Conservation (phyloP, 2,888 invertebrate species). For the Torymus auratus region DNA sequence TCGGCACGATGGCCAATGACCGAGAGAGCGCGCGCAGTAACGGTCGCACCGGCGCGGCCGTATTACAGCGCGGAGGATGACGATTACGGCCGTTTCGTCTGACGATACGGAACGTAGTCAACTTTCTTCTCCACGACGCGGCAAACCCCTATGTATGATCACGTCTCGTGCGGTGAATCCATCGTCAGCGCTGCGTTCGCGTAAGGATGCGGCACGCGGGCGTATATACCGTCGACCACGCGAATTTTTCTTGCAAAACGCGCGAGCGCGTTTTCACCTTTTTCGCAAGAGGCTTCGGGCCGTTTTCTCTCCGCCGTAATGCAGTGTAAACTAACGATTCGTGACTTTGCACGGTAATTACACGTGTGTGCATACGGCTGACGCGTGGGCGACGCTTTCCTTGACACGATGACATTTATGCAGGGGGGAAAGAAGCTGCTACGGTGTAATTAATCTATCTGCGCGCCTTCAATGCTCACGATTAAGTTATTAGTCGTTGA, state of each 20-base stretch:
- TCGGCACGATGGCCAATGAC: conserved; percentile 32
- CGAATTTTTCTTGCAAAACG: conserved; percentile 36
- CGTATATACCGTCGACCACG: background rate
- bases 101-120: conserved; percentile 12
- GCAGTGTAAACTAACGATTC: too few species aligned
- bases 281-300: conserved; percentile 20
- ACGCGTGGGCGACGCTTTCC: background rate
- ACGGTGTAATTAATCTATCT: too few species aligned
- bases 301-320: conserved; percentile 8
- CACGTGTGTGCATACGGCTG: too few species aligned
- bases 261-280: conserved; percentile 19
- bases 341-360: background rate
- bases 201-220: background rate
- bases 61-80: conserved; percentile 13
- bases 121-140: background rate
- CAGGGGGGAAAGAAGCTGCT: background rate
- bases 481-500: too few species aligned
- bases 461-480: too few species aligned
- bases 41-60: background rate
- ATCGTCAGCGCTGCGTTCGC: conserved; percentile 13
- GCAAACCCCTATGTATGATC: background rate
- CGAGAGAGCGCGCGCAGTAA: conserved; percentile 13
- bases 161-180: too few species aligned
- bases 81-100: conserved; percentile 37
- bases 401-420: conserved; percentile 1